Conservation (phyloP, 2,113 vertebrate genomes). For the Xenopus tropicalis region UCB_Xtro_10.0 CM004447.2:3803001-3803500, state of each 20-base stretch:
- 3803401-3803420: too few relatives aligned
- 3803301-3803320: constrained; percentile 3
- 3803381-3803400: too few relatives aligned
- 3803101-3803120: constrained; percentile 37
- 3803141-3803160: constrained; percentile 9
- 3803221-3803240: not conserved
- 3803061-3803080: constrained; percentile 18
- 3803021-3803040: constrained; percentile 5
- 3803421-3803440: too few relatives aligned
- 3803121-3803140: constrained; percentile 39
- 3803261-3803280: not conserved
- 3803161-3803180: constrained; percentile 15
- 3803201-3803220: not conserved
- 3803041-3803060: constrained; percentile 32
- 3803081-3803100: not conserved
- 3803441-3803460: too few relatives aligned
- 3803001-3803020: not conserved
- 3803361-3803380: too few relatives aligned
- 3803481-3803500: too few relatives aligned
- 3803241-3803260: not conserved
- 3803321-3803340: not conserved
- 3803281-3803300: not conserved
- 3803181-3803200: constrained; percentile 29
- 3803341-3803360: too few relatives aligned
- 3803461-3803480: too few relatives aligned